phyloP scores from a whole-genome alignment of 2,888 invertebrate genomes.

The Brachyopa scutellaris region DNA sequence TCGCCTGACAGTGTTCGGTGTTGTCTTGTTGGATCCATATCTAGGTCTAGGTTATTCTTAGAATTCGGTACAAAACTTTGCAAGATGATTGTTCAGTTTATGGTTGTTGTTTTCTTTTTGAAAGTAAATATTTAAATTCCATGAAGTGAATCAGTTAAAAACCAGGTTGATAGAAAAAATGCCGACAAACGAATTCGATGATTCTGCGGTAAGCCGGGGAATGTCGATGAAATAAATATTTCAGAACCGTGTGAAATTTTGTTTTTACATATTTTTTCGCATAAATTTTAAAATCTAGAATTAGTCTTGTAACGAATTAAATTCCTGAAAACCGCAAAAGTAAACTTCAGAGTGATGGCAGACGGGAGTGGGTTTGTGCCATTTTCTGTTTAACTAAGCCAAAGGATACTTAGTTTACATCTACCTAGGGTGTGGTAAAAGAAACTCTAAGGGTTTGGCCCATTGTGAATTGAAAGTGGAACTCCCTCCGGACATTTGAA shows the following conservation, averaged over 20 bases:
- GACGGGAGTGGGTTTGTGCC: no score
- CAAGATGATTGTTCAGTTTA: no score
- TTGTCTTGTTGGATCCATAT: not conserved
- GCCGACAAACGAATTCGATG: slow-evolving; percentile 4
- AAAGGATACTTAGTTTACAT: not conserved
- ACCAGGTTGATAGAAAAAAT: not conserved
- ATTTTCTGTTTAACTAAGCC: not conserved
- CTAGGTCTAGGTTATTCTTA: slow-evolving; percentile 8
- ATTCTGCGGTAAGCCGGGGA: slow-evolving; percentile 5
- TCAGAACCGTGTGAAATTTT: not conserved
- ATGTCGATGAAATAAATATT: slow-evolving; percentile 32
- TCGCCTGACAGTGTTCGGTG: not conserved
- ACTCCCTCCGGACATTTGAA: slow-evolving; percentile 21
- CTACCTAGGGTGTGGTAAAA: not conserved
- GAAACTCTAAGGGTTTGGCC: slow-evolving; percentile 17
- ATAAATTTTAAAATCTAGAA: not conserved
- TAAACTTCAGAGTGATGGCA: slow-evolving; percentile 3
- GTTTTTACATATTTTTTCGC: not conserved
- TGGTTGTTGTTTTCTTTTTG: no score
- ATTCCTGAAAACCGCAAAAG: not conserved
- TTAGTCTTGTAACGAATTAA: not conserved
- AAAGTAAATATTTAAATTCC: no score
- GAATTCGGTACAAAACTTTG: not conserved
- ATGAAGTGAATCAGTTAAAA: slow-evolving; percentile 7
- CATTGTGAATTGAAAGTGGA: not conserved